phyloP scores from a whole-genome alignment of 2,113 vertebrate genomes.

The Ursus arctos region DNA sequence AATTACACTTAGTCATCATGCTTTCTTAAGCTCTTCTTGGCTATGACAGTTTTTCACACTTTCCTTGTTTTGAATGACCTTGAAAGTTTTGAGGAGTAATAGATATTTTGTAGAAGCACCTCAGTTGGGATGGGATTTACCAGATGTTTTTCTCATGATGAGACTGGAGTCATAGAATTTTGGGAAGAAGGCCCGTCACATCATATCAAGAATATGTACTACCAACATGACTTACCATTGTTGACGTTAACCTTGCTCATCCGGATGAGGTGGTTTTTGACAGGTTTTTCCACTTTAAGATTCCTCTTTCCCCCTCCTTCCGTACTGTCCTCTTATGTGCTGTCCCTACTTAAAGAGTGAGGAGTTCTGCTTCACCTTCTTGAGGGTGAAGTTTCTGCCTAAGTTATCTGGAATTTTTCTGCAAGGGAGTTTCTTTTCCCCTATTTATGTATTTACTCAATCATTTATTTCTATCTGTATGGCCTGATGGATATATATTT shows the following conservation, averaged over 20 bases:
- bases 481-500: not conserved
- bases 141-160: not conserved
- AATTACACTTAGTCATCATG: not conserved
- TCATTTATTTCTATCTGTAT: not conserved
- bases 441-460: not conserved
- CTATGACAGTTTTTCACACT: not conserved
- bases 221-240: not conserved
- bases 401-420: not conserved
- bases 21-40: not conserved
- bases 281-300: not conserved
- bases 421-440: not conserved
- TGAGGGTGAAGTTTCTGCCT: not conserved
- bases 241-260: not conserved
- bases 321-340: not conserved
- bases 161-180: not conserved
- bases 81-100: not conserved
- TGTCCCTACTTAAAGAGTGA: not conserved
- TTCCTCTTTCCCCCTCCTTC: not conserved
- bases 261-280: not conserved
- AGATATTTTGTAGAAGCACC: not conserved
- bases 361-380: not conserved
- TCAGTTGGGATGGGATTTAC: not conserved
- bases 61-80: not conserved
- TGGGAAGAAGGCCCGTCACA: not conserved
- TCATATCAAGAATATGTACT: not conserved